These are phyloP conservation scores for Amazona guildingii DNA, from an alignment of 2,113 vertebrate genomes.

Conservation along the genomic window DNA sequence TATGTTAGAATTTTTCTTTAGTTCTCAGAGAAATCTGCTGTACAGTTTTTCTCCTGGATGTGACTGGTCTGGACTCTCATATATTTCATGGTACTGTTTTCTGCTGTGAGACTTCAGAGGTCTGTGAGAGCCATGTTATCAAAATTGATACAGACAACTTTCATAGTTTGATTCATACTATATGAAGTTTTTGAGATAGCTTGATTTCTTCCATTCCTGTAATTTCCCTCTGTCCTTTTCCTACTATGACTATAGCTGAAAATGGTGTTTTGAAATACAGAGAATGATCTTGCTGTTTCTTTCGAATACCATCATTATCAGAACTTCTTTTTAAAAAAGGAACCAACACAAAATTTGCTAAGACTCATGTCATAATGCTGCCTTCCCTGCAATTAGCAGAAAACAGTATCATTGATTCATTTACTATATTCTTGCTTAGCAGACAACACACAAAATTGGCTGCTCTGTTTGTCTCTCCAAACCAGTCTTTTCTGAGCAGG, in stretches of 20 bases:
- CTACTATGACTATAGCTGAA: not conserved
- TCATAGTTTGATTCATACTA: slow-evolving; percentile 11
- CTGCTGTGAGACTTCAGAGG: not conserved
- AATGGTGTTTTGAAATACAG: not conserved
- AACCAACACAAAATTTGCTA: not conserved
- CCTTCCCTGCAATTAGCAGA: not conserved
- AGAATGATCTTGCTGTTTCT: not conserved
- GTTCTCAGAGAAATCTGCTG: not conserved
- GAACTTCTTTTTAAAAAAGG: not conserved
- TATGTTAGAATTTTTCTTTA: not conserved
- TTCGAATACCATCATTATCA: not conserved
- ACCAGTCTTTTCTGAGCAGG: not conserved
- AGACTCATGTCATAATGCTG: not conserved
- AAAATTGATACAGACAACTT: slow-evolving; percentile 22
- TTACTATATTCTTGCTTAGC: not conserved
- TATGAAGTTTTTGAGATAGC: slow-evolving; percentile 11
- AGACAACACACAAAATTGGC: not conserved
- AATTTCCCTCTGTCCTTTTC: not conserved
- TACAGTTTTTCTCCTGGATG: not conserved
- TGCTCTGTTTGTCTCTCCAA: not conserved
- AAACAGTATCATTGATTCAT: not conserved
- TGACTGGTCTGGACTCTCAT: not conserved
- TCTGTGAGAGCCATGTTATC: not conserved
- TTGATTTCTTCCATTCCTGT: not conserved
- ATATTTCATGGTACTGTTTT: not conserved